Conservation (phyloP, 2,797 vertebrate genomes). For the Allochrocebus solatus region DNA sequence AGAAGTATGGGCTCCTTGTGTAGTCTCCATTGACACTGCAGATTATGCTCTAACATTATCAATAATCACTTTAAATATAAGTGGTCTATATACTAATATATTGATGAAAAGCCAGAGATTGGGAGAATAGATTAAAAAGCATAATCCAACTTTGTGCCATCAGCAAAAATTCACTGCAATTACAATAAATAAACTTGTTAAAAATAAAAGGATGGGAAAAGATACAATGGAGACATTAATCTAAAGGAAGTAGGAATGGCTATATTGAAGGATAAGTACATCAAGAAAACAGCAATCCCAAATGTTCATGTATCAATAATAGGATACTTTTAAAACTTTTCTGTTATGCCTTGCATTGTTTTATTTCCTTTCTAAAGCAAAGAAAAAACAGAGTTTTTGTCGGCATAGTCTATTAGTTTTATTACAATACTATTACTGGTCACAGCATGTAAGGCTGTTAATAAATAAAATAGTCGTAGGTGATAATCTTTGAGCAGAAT, state of each 20-base stretch:
- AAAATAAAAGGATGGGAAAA: not conserved
- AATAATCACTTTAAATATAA: not conserved
- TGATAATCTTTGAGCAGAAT: slow-evolving; percentile 2
- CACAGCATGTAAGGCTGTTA: not conserved
- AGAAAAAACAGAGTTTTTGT: not conserved
- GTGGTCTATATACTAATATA: not conserved
- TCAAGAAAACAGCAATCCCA: not conserved
- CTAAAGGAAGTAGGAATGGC: not conserved
- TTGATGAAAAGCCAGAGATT: not conserved
- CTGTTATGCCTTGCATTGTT: not conserved
- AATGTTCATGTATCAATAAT: not conserved
- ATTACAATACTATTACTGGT: not conserved
- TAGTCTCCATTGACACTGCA: not conserved
- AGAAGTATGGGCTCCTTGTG: not conserved
- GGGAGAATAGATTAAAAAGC: not conserved
- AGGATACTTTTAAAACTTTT: not conserved
- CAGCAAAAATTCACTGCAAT: not conserved
- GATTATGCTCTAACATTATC: not conserved
- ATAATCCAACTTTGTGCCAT: not conserved
- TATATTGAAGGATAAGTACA: not conserved
- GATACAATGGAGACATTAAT: not conserved
- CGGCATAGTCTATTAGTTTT: not conserved
- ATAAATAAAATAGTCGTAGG: not conserved
- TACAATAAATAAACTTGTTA: not conserved
- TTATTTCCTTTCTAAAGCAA: not conserved